Evolutionary conservation across 2,113 vertebrate species (phyloP), one percentile per base, ranked within the genome.

Genomic region (Melanocharis versteri): DNA sequence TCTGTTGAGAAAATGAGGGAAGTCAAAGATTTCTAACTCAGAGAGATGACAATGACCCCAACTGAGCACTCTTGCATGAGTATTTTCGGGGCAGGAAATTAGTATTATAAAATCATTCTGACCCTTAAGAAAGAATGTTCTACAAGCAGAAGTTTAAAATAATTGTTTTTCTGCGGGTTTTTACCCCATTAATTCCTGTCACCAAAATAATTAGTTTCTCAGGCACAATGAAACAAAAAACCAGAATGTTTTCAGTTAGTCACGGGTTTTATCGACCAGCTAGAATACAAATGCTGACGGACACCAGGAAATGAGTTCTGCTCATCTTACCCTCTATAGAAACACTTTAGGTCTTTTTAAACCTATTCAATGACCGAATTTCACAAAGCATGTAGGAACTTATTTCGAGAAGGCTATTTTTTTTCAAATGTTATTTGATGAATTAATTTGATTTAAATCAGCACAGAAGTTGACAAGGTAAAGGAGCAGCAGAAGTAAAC

Each of bases 21-120:
- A 94, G 58, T 94, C 65, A 94, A 64, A 64, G 83, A 90, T 95
- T 95, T 92, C 61, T 78, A 94, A 78, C 37, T 85, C 65, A 27
- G 60, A 87, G 85, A 68, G 82, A 79, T 71, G 83, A 87, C 84
- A 96, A 79, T 37, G 56, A 93, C 48, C 51, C 75, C 21, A 2
- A 3, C 61, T 60, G 66, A 93, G 78, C 33, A 57, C 33, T 58
- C 56, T 40, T 92, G 48, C 65, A 92, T 39, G 27, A 82, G 8
- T 58, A 57, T 66, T 94, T 87, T 87, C 37, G 79, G 70, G 95
- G 45, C 73, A 78, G 50, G 71, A 96, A 92, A 84, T 68, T 5
- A 64, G 57, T 21, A 76, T 71, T 57, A 89, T 57, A 84, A 88
- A 33, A 83, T 65, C 57, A 61, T 65, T 93, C 53, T 35, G 27